These are phyloP conservation scores for Athene cunicularia DNA, from an alignment of 2,113 vertebrate genomes.

Conservation along the genomic window DNA sequence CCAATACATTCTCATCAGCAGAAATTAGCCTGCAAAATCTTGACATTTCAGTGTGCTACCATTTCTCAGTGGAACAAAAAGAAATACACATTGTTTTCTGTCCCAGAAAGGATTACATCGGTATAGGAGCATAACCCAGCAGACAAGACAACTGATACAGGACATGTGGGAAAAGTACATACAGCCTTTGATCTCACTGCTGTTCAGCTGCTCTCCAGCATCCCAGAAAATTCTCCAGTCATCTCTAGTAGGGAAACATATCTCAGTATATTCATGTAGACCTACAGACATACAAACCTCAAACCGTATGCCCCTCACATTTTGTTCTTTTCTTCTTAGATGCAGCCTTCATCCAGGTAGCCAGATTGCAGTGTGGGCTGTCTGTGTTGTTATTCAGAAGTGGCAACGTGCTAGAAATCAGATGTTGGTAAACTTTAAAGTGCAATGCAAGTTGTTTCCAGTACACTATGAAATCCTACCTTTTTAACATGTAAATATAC, in stretches of 20 bases:
- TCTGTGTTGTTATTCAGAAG: not conserved
- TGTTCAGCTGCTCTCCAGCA: not conserved
- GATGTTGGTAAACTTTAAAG: constrained; percentile 39
- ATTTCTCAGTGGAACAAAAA: not conserved
- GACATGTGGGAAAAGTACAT: not conserved
- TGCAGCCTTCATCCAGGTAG: not conserved
- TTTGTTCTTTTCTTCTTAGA: not conserved
- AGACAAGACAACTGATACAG: not conserved
- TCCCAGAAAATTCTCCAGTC: not conserved
- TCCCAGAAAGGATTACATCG: not conserved
- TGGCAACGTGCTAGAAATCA: not conserved
- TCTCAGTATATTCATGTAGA: not conserved
- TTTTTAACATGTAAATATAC: constrained; percentile 20
- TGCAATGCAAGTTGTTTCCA: not conserved
- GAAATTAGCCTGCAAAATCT: not conserved
- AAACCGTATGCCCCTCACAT: not conserved
- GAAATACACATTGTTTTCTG: not conserved
- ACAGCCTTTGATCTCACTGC: not conserved
- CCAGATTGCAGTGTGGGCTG: not conserved
- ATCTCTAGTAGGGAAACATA: not conserved
- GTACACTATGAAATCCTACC: not conserved
- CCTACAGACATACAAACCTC: not conserved
- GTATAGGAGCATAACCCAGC: not conserved
- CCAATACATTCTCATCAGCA: not conserved
- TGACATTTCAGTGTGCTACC: not conserved